Evolutionary conservation across 2,797 vertebrate genomes (phyloP), one percentile per base, ranked within the genome.

Genomic region (Halcyon smyrnensis): DNA sequence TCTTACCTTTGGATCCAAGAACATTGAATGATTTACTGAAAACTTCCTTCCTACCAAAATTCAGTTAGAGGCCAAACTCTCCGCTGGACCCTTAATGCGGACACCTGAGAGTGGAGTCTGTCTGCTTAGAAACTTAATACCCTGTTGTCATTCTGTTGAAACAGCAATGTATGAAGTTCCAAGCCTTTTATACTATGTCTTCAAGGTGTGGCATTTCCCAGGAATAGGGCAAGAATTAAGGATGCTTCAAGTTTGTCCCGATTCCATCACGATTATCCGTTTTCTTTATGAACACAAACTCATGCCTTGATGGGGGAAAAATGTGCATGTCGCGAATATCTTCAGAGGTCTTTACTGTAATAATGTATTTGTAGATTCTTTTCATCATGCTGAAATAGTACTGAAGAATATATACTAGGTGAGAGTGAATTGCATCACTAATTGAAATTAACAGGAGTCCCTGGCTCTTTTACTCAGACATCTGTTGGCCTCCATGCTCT

Each of bases 391-490:
- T 93, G 45, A 60, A 90, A 79, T 73, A 73, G 9, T 70, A 57
- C 30, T 36, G 41, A 89, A 84, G 41, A 78, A 67, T 79, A 77
- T 79, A 77, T 36, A 36, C 20, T 78, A 84, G 57, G 53, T 84
- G 60, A 79, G 34, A 36, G 34, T 80, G 81, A 76, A 75, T 76
- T 76, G 51, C 56, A 50, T 74, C 24, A 28, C 37, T 85, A 75
- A 84, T 78, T 76, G 86, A 92, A 94, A 94, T 87, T 92, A 93
- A 56, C 80, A 91, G 82, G 93, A 93, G 56, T 87, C 50, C 41
- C 56, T 79, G 56, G 5, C 62, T 91, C 20, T 89, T 82, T 93
- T 80, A 84, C 92, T 95, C 63, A 90, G 51, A 45, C 84, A 46
- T 90, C 77, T 91, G 79, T 74, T 94, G 86, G 65, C 56, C 36